These are phyloP conservation scores for Dicycla oo DNA, from an alignment of 2,888 invertebrate species.

Conservation along the genomic window DNA sequence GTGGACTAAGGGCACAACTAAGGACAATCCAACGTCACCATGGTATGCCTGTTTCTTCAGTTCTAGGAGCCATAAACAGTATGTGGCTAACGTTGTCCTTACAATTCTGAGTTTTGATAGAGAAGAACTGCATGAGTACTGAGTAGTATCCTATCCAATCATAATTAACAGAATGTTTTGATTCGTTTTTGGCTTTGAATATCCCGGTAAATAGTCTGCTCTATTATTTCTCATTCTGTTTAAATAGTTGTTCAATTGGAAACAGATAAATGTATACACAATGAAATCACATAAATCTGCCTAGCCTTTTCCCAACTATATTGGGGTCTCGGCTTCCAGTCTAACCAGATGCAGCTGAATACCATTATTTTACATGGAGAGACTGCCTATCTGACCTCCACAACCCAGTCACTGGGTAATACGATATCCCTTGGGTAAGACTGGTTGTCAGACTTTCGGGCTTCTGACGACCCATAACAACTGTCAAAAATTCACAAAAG, in stretches of 20 bases:
- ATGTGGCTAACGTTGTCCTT: not conserved
- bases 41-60: conserved; percentile 21
- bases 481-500: no score
- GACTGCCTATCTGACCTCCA: no score
- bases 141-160: not conserved
- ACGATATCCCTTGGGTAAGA: no score
- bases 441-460: no score
- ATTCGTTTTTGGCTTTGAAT: conserved; percentile 4
- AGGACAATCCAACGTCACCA: conserved; percentile 6
- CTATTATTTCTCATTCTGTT: not conserved
- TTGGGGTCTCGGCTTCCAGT: no score
- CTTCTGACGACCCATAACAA: no score
- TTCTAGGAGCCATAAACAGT: conserved; percentile 7
- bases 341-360: no score
- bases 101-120: not conserved
- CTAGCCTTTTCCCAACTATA: no score
- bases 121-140: not conserved
- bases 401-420: no score
- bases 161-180: conserved; percentile 14
- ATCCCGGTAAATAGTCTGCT: not conserved
- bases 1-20: not conserved
- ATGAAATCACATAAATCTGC: conserved; percentile 31
- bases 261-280: conserved; percentile 16
- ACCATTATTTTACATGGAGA: no score
- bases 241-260: conserved; percentile 14